Base-by-base conservation (phyloP, 2,888 invertebrate species). In the Dryadula phaetusa region DNA sequence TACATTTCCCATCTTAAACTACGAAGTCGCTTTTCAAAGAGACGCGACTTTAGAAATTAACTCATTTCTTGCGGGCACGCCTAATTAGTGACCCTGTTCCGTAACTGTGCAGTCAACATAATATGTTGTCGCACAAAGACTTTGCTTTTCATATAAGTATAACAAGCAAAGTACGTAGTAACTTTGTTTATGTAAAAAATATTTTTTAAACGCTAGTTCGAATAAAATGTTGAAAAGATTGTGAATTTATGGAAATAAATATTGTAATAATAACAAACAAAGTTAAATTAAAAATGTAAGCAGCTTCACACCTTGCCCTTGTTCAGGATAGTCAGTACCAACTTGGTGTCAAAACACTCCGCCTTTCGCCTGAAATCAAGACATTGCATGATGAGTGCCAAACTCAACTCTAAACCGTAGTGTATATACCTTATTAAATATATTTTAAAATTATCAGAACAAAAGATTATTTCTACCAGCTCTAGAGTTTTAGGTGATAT, bases 21-120 rank as follows among this genome's bases (percentile, higher is more conserved):
- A 49, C 61, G 44, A 58, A 60, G 47, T 40, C 16, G 37, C 53
- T 54, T 64, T 66, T 66, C 53, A 68, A 66, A 53, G 64, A 64
- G 64, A 52, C 62, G 61, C 60, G 62, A 64, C 67, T 72, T 70
- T 56, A 66, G 66, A 66, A 69, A 72, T 72, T 66, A 64, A 70
- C 66, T 68, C 62, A 66, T 66, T 70, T 68, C 70, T 70, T 62
- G 70, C 66, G 68, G 66, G 68, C 63, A 66, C 60, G 62, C 62
- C 68, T 70, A 70, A 72, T 72, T 72, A 72, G 68, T 56, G 68
- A 62, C 62, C 49, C 56, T 18, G 34, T 58, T 63, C 34, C 22
- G 56, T 52, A 40, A 60, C 34, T 60, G 68, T 67, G 46, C 40
- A 52, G 62, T 53, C 52, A 25, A 42, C 58, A 65, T 49, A 70